Conservation (phyloP, 92 coral and sea anemone genomes). For the Heteractis magnifica region DNA sequence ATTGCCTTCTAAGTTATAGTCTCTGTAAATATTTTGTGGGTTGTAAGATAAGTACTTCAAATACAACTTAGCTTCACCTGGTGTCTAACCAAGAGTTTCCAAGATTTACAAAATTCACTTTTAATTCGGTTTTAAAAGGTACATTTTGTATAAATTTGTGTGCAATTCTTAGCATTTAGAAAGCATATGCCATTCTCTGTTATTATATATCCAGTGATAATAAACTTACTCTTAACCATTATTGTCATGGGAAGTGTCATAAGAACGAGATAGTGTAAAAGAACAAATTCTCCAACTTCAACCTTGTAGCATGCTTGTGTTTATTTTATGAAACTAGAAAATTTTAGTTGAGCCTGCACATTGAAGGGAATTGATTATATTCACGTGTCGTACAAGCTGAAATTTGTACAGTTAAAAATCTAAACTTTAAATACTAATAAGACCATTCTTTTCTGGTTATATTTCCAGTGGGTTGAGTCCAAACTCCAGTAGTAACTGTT, state of each 20-base stretch:
- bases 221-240: not conserved
- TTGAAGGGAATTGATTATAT: too few species aligned
- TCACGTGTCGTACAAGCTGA: too few species aligned
- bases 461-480: slow-evolving; percentile 96
- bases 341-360: too few species aligned
- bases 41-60: too few species aligned
- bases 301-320: too few species aligned
- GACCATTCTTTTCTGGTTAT: slow-evolving; percentile 7
- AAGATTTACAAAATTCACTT: not conserved
- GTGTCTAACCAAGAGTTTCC: not conserved
- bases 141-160: not conserved
- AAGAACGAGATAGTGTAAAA: not conserved
- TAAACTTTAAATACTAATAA: not conserved
- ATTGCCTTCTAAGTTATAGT: not conserved
- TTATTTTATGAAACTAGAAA: too few species aligned
- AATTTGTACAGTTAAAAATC: not conserved
- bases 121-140: not conserved
- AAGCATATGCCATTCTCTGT: not conserved
- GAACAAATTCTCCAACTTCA: too few species aligned
- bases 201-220: not conserved
- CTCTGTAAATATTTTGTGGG: not conserved
- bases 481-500: slow-evolving; percentile 82
- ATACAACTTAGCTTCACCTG: not conserved
- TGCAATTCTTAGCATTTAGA: not conserved
- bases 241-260: not conserved